phyloP scores from a whole-genome alignment of 2,797 vertebrate species.

The Pseudocheirus occidentalis region DNA sequence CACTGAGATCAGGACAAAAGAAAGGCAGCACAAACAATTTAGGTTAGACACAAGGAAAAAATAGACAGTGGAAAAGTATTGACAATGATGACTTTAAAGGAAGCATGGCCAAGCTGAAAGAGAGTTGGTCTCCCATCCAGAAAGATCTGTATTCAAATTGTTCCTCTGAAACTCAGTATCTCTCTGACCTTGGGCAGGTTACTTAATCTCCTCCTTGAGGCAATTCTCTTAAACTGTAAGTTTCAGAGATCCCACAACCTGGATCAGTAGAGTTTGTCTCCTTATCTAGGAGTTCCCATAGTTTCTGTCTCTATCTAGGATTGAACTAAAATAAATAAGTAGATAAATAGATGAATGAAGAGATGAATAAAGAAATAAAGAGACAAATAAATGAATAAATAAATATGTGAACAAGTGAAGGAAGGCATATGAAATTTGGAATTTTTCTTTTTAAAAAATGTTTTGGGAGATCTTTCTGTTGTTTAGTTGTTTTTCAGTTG shows the following conservation, averaged over 20 bases:
- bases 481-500: no score
- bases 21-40: slow-evolving; percentile 29
- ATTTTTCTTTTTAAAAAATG: no score
- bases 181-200: not conserved
- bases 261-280: not conserved
- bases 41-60: not conserved
- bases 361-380: no score
- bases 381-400: no score
- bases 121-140: not conserved
- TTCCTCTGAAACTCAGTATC: no score
- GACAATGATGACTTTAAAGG: not conserved
- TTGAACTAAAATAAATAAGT: not conserved
- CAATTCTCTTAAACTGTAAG: not conserved
- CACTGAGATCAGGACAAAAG: not conserved
- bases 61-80: not conserved
- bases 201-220: not conserved
- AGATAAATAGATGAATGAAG: not conserved
- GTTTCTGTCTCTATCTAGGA: not conserved
- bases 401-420: no score
- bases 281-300: not conserved
- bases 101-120: not conserved
- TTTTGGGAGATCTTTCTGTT: no score
- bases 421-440: no score
- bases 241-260: not conserved
- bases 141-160: no score